Evolutionary conservation across 1,140 invertebrate genomes (phyloP).

Genomic region (Rhyzopertha dominica): DNA sequence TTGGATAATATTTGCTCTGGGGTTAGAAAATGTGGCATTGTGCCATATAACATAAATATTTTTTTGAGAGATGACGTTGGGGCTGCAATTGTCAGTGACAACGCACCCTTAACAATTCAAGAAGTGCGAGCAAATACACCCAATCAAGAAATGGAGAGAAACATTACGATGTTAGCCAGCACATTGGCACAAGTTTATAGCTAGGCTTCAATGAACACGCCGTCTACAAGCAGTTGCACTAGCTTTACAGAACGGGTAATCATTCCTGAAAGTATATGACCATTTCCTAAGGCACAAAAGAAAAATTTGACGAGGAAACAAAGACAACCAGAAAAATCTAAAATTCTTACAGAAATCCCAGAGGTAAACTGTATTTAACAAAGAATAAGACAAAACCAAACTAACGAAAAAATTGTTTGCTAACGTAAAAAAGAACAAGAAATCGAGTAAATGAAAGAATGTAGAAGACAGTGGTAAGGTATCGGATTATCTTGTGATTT

Average conservation of each 20-base stretch:
- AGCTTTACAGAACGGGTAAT: slow-evolving; percentile 3
- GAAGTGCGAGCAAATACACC: slow-evolving; percentile 8
- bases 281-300: slow-evolving; percentile 6
- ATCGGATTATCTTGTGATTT: slow-evolving; percentile 9
- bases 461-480: neutral
- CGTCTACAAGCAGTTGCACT: slow-evolving; percentile 9
- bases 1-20: too few species aligned
- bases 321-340: slow-evolving; percentile 10
- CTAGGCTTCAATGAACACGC: slow-evolving; percentile 9
- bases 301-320: slow-evolving; percentile 9
- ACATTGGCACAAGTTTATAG: slow-evolving; percentile 7
- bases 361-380: neutral
- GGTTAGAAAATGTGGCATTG: too few species aligned
- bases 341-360: slow-evolving; percentile 6
- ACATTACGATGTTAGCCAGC: too few species aligned
- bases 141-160: slow-evolving; percentile 8
- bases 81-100: slow-evolving; percentile 4
- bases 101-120: slow-evolving; percentile 5
- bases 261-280: slow-evolving; percentile 1
- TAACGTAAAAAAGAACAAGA: neutral
- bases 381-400: slow-evolving; percentile 10
- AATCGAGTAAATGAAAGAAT: slow-evolving; percentile 7
- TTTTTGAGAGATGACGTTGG: slow-evolving; percentile 9
- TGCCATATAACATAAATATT: too few species aligned
- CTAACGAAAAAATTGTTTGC: slow-evolving; percentile 8